Evolutionary conservation across 2,113 vertebrate species (phyloP), one percentile per base, ranked within the genome.

Genomic region (Muscicapa adusta): DNA sequence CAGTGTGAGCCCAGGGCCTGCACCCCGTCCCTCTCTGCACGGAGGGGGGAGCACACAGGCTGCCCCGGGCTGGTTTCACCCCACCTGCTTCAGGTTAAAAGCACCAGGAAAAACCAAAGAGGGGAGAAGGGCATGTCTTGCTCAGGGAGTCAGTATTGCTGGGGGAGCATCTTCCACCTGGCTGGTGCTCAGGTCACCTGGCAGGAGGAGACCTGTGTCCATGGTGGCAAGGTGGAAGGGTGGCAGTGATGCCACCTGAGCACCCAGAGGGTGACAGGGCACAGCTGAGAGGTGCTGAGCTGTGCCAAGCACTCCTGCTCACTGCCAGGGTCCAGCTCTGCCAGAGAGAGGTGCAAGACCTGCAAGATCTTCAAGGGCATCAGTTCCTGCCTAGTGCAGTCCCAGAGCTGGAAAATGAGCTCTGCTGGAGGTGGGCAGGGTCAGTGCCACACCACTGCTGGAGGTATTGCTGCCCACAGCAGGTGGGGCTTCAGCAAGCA

Each of bases 321-420:
- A 0, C 42, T 56, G 61, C 23, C 0, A 0, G 28, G 24, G 31
- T 36, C 40, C 82, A 36, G 58, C 17, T 75, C 54, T 51, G 26
- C 66, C 53, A 48, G 38, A 58, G 6, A 57, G 42, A 50, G 53
- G 14, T 76, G 28, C 45, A 57, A 65, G 81, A 74, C 40, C 16
- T 45, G 24, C 0, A 2, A 36, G 50, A 18, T 24, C 50, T 53
- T 76, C 2, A 0, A 0, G 2, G n/a, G 42, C 60, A 48, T 36
- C 18, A 15, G 6, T 70, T 73, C 50, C 75, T 6, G 33, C 16
- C 48, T 54, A 19, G 10, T 42, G 43, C 2, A 2, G 14, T 58
- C 50, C 62, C 11, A 2, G 31, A 48, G n/a, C 19, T 73, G 63
- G 36, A 34, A 86, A 57, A 43, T 7, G 33, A 31, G 5, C 23